Base-by-base conservation (phyloP, 2,888 invertebrate species). In the Lagria hirta region DNA sequence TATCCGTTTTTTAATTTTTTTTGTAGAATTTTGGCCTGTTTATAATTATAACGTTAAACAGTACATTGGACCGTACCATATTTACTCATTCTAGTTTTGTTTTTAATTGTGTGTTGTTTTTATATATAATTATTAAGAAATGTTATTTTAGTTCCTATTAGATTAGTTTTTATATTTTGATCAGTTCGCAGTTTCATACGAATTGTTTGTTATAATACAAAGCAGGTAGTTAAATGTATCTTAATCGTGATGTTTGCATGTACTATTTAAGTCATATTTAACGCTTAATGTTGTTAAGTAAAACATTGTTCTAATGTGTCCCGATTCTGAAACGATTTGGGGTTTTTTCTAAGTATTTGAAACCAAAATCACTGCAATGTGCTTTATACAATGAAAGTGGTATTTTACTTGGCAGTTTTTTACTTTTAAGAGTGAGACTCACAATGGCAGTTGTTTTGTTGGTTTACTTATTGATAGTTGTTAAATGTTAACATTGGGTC, bases 21-120 rank as follows among this genome's bases (percentile, higher is more conserved):
- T 20, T 28, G 16, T 18, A 1, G 22, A 16, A 13, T 37, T 30
- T 23, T 33, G n/a, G n/a, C n/a, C n/a, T n/a, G n/a, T 20, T 17
- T 41, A 27, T 27, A 10, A 11, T 51, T 51, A 47, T 57, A 54
- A 40, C 35, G 40, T 52, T 27, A n/a, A n/a, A n/a, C n/a, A n/a
- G n/a, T n/a, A n/a, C n/a, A n/a, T n/a, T n/a, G n/a, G n/a, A n/a
- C n/a, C n/a, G n/a, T n/a, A n/a, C n/a, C n/a, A n/a, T 33, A 17
- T 16, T 13, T 14, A n/a, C 6, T 13, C 10, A 17, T 11, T 34
- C 20, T 20, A 11, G 7, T 26, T 26, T 36, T 36, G 11, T 26
- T n/a, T 27, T 4, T 27, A 27, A 23, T 23, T 14, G 27, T 35
- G 14, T 11, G 7, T 35, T 35, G 24, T 35, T 35, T 24, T 21